Conservation (phyloP, 2,113 vertebrate species). For the Cavia porcellus region DNA sequence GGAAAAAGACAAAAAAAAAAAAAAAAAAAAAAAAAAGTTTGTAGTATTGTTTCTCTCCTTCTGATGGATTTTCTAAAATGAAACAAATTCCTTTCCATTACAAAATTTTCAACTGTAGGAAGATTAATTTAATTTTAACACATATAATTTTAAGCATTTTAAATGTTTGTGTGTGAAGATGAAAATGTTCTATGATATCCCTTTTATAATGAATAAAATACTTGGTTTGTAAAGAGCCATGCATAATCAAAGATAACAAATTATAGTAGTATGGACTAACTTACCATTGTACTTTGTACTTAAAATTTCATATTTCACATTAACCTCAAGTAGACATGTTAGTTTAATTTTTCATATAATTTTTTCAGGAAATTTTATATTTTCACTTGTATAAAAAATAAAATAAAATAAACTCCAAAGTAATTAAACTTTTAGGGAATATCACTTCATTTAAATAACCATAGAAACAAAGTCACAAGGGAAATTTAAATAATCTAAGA, state of each 20-base stretch:
- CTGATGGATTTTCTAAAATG: background rate
- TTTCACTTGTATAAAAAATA: background rate
- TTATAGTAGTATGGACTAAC: background rate
- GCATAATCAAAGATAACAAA: background rate
- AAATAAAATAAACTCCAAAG: background rate
- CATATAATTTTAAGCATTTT: background rate
- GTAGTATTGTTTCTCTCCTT: background rate
- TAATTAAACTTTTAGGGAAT: background rate
- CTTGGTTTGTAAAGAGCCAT: background rate
- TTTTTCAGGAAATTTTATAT: background rate
- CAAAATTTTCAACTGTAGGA: background rate
- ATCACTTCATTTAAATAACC: background rate
- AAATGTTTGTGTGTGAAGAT: background rate
- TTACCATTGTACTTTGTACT: background rate
- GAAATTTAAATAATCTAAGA: background rate
- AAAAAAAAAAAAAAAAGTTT: no score
- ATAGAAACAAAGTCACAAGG: background rate
- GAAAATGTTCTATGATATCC: background rate
- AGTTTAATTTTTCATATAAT: background rate
- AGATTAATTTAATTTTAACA: conserved; percentile 25
- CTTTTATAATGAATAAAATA: background rate
- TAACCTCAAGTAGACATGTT: background rate
- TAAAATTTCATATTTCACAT: background rate
- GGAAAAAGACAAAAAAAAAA: no score
- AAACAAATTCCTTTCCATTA: background rate